Conservation (phyloP, 1,140 invertebrate species). For the Nasonia giraulti region DNA sequence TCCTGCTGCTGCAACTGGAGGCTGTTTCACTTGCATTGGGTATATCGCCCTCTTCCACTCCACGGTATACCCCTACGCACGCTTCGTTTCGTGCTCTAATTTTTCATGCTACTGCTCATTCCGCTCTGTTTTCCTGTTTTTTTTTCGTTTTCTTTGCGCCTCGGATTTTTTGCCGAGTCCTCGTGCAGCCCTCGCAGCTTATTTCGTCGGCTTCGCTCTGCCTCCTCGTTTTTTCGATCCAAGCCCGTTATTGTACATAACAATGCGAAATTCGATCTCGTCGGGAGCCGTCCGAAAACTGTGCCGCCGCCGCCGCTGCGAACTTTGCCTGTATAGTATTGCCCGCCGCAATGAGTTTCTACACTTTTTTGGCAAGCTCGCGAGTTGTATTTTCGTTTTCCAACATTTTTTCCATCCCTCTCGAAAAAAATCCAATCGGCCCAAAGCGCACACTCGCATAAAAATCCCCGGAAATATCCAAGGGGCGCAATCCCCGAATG, state of each 20-base stretch:
- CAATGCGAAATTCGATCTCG: not conserved
- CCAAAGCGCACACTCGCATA: not conserved
- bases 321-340: no score
- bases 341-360: no score
- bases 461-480: no score
- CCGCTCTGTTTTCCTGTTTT: not conserved
- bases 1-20: not conserved
- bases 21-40: constrained; percentile 16
- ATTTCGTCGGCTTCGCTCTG: not conserved
- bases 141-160: not conserved
- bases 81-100: constrained; percentile 32
- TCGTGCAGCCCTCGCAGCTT: not conserved
- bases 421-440: no score
- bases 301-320: no score
- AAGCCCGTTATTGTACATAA: not conserved
- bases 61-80: not conserved
- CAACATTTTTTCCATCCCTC: no score
- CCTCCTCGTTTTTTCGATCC: not conserved
- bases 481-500: not conserved
- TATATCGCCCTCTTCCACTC: not conserved
- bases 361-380: no score
- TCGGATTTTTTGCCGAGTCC: not conserved
- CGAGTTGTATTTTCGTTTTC: no score
- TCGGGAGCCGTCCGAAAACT: not conserved
- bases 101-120: constrained; percentile 23